Conservation (phyloP, 2,113 vertebrate species). For the Cyprinodon tularosa region DNA sequence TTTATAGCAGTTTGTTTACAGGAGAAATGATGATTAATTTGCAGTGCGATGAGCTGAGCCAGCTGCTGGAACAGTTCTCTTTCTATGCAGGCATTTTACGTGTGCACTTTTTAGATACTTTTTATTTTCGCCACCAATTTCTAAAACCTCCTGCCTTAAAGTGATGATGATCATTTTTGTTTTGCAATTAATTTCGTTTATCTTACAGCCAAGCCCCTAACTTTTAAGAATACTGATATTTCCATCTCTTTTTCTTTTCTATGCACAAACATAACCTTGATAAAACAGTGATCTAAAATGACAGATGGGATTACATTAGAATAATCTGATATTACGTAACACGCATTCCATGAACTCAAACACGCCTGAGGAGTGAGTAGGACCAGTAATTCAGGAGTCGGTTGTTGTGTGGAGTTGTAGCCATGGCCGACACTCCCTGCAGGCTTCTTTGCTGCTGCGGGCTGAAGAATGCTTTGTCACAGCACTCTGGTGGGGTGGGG, state of each 20-base stretch:
- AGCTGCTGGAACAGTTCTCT: too few species aligned
- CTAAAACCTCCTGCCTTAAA: too few species aligned
- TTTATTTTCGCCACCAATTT: too few species aligned
- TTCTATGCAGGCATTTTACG: too few species aligned
- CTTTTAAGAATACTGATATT: not conserved
- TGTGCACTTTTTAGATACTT: too few species aligned
- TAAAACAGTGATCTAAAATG: not conserved
- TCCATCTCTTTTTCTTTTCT: not conserved
- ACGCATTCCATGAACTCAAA: slow-evolving; percentile 2
- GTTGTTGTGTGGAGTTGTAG: not conserved
- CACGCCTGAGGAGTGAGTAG: not conserved
- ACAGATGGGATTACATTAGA: not conserved
- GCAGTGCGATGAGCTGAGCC: not conserved
- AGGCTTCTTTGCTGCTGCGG: slow-evolving; percentile 18
- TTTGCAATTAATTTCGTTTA: not conserved
- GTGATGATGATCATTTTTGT: too few species aligned
- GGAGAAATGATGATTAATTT: not conserved
- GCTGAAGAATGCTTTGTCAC: slow-evolving; percentile 50
- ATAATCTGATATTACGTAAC: not conserved
- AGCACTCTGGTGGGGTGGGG: slow-evolving; percentile 20
- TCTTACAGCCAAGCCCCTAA: not conserved
- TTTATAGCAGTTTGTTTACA: not conserved
- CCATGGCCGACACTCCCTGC: slow-evolving; percentile 17
- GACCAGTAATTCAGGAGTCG: not conserved
- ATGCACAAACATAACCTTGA: not conserved